Base-by-base conservation (phyloP, 2,888 invertebrate species). In the Myopa testacea region DNA sequence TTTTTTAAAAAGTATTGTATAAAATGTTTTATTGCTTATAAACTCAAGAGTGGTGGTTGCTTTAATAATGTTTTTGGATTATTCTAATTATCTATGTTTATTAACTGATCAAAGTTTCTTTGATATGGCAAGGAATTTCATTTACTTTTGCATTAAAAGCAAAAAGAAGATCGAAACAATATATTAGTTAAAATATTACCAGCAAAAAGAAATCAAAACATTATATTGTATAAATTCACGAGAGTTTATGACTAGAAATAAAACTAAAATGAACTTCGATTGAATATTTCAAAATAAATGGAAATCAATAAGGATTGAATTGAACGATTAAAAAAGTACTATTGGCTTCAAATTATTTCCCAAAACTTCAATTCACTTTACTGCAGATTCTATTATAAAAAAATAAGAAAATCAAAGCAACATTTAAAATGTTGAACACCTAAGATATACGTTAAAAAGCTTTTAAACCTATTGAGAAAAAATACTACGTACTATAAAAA, bases 101-200 rank as follows among this genome's bases (percentile, higher is more conserved):
- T 45, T n/a, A 55, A n/a, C 55, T 55, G 55, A 5, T 55, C 16
- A 55, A 55, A 55, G 55, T 55, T 55, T 55, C 55, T 55, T 55
- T 55, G 50, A 10, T 50, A 73, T 73, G 73, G 73, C 73, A 73
- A 73, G 73, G 62, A 34, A 73, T 62, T 73, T 34, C 38, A 37
- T 65, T 16, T 16, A 5, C 10, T n/a, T 62, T 26, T 62, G 62
- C 8, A 5, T 19, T 26, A 3, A 7, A n/a, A 58, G 19, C 14
- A 62, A 26, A 62, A 26, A 26, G 26, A n/a, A 26, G 2, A 26
- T 1, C 52, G 3, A 58, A 58, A 58, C 1, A 58, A 1, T 58
- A 14, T n/a, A 16, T 12, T 52, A 26, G 26, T 26, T 26, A n/a
- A 63, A 34, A 19, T 34, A 19, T 63, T 26, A 26, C 10, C n/a